Percentiles rank a stretch among this genome's conserved stretches.
Evolutionary conservation across 2,113 vertebrate species (phyloP).

Genomic region (Myotis lucifugus): DNA sequence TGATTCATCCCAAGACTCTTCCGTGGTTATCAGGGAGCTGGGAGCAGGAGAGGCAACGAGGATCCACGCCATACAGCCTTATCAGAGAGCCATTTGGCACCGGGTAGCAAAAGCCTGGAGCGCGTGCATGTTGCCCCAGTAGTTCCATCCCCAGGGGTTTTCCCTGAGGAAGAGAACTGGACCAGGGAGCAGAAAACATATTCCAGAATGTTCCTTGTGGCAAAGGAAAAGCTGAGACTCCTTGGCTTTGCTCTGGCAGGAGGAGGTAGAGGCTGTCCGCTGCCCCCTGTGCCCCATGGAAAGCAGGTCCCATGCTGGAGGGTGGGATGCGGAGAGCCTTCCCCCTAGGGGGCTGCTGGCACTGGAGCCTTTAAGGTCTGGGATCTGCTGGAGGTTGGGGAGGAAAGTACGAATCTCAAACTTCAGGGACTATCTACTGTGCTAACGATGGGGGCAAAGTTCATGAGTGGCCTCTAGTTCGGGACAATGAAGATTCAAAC

Average conservation of each 20-base stretch:
- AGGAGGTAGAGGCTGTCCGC: background rate
- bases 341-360: background rate
- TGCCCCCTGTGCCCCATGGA: rapidly evolving
- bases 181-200: background rate
- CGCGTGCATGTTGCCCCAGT: background rate
- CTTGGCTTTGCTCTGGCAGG: background rate
- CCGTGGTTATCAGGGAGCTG: background rate
- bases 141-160: slow-evolving; percentile 23
- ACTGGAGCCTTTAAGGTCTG: background rate
- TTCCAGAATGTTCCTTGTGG: background rate
- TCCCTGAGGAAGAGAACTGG: background rate
- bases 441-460: background rate
- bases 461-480: background rate
- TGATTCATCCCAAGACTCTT: slow-evolving; percentile 62
- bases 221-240: background rate
- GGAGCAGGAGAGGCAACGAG: background rate
- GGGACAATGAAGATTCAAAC: background rate
- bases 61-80: background rate
- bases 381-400: background rate
- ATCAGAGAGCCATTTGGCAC: background rate
- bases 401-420: background rate
- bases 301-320: too few species aligned
- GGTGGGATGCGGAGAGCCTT: background rate
- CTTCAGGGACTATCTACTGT: background rate
- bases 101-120: background rate